phyloP scores from a whole-genome alignment of 2,888 invertebrate species.

The Apomyelois bistriatella region DNA sequence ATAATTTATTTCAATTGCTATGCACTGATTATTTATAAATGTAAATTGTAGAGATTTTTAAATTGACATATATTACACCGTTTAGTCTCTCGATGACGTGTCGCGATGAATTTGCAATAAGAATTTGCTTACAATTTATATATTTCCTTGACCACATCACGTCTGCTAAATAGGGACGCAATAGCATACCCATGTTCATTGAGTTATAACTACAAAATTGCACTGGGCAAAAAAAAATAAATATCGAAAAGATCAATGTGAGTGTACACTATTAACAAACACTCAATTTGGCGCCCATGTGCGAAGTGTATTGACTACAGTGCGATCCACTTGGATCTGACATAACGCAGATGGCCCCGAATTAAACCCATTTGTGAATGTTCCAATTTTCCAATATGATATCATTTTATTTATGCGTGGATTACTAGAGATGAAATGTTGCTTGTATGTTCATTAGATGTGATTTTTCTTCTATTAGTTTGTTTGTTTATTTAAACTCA shows the following conservation, averaged over 20 bases:
- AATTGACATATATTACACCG: no score
- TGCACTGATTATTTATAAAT: no score
- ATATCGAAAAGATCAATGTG: conserved; percentile 26
- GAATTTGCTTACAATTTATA: no score
- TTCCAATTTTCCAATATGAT: conserved; percentile 7
- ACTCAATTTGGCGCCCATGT: conserved; percentile 55
- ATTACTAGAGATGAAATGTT: not conserved
- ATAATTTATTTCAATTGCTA: no score
- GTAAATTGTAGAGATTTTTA: no score
- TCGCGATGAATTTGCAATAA: no score
- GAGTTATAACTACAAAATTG: no score
- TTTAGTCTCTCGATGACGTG: no score
- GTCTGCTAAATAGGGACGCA: no score
- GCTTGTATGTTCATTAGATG: not conserved
- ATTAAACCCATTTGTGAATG: conserved; percentile 27
- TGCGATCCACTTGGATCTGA: conserved; percentile 43
- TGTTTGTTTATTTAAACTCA: not conserved
- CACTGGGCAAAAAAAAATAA: not conserved
- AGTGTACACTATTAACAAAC: conserved; percentile 48
- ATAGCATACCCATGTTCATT: no score
- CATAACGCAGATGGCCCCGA: conserved; percentile 54
- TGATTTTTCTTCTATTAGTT: not conserved
- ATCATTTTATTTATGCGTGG: conserved; percentile 1
- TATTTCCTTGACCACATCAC: no score
- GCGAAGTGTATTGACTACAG: conserved; percentile 45